Conservation (phyloP, 2,113 vertebrate species). For the Etia nguti region DNA sequence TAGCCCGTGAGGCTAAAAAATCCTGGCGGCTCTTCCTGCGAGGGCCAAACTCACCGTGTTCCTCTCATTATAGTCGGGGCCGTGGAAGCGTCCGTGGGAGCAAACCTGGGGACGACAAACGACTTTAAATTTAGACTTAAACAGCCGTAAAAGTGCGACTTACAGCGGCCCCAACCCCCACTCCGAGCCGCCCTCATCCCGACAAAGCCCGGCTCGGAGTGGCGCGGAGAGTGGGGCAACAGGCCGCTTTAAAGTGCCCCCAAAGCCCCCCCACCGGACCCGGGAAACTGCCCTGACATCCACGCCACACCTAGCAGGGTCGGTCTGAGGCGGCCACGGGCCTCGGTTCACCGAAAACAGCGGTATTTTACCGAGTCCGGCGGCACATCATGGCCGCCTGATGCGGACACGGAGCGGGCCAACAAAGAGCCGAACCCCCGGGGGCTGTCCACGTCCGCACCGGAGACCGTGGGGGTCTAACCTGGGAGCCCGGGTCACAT, state of each 20-base stretch:
- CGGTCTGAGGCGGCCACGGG: rapidly evolving
- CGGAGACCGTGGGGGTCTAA: background rate
- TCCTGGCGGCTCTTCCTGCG: background rate
- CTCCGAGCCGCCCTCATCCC: slow-evolving; percentile 44
- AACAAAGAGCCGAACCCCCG: background rate
- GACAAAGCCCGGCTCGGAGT: slow-evolving; percentile 56
- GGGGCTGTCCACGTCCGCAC: background rate
- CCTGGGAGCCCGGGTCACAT: background rate
- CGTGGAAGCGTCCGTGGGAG: background rate
- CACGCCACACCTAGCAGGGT: background rate
- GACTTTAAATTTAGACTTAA: background rate
- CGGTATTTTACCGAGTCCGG: background rate
- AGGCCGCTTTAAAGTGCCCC: slow-evolving; percentile 4
- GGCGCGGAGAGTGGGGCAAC: slow-evolving; percentile 49
- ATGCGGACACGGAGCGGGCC: background rate
- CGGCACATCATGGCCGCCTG: slow-evolving; percentile 51
- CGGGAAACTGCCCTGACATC: background rate
- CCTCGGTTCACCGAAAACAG: background rate
- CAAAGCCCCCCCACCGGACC: background rate
- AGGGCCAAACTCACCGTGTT: slow-evolving; percentile 64
- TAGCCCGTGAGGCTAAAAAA: slow-evolving; percentile 44
- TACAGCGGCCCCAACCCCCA: slow-evolving; percentile 67
- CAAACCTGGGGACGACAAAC: slow-evolving; percentile 39
- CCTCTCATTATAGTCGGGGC: slow-evolving; percentile 67
- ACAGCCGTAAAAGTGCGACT: background rate